A percentile compares a stretch with the other conserved stretches of the same genome.
These are phyloP conservation scores for Brachynemurus nebulosus DNA, from an alignment of 2,888 invertebrate genomes.

Conservation along the genomic window DNA sequence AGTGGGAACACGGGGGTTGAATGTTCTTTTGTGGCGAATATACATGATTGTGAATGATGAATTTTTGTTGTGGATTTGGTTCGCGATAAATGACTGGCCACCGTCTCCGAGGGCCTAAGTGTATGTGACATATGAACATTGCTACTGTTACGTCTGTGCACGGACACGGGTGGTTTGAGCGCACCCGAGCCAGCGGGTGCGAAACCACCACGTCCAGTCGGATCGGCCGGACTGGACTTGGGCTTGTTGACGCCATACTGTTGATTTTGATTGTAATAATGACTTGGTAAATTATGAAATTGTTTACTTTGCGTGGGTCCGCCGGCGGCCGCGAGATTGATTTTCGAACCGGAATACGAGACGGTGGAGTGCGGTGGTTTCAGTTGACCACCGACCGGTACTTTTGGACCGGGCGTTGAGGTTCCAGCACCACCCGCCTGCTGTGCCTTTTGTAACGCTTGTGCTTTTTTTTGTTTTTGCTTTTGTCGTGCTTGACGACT, in stretches of 20 bases:
- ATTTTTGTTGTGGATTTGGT: constrained; percentile 6
- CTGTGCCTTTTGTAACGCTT: constrained; percentile 28
- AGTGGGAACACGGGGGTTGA: background rate
- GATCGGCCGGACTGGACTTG: constrained; percentile 34
- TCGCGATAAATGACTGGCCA: constrained; percentile 3
- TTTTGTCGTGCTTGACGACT: constrained; percentile 59
- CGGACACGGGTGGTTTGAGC: constrained; percentile 34
- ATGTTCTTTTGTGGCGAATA: constrained; percentile 4
- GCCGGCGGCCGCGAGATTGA: constrained; percentile 20
- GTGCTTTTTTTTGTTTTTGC: constrained; percentile 37
- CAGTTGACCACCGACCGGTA: background rate
- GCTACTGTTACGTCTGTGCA: constrained; percentile 21
- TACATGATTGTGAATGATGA: constrained; percentile 10
- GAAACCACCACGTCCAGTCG: constrained; percentile 46
- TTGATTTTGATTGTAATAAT: constrained; percentile 29
- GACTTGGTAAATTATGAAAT: constrained; percentile 40
- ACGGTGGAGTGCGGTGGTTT: too few relatives aligned
- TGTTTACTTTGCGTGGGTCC: constrained; percentile 33
- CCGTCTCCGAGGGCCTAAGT: constrained; percentile 3
- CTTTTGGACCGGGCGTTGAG: background rate
- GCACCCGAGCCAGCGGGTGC: constrained; percentile 28
- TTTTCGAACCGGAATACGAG: constrained; percentile 7
- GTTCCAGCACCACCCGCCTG: background rate
- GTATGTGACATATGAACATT: constrained; percentile 5
- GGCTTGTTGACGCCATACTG: constrained; percentile 19